Conservation (phyloP, 1,140 invertebrate species). For the Galendromus occidentalis region DNA sequence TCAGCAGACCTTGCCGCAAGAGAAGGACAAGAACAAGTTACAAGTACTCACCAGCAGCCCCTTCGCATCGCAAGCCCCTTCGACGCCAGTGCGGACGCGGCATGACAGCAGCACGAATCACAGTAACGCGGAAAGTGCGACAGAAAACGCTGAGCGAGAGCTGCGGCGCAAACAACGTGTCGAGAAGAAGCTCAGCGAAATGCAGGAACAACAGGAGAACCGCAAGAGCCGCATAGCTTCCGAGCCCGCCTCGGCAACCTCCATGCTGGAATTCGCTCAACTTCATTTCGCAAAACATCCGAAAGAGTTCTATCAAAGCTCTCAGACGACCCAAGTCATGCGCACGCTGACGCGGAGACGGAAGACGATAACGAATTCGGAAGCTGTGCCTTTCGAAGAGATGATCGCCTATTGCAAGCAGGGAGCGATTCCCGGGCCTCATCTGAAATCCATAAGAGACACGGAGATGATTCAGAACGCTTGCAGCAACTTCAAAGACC, state of each 20-base stretch:
- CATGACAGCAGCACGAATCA: neutral
- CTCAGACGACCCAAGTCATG: slow-evolving; percentile 55
- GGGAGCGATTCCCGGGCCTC: slow-evolving; percentile 70
- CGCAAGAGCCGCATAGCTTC: slow-evolving; percentile 9
- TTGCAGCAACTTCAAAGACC: slow-evolving; percentile 56
- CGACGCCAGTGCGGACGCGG: neutral
- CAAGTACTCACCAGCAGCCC: neutral
- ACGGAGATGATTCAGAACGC: slow-evolving; percentile 75
- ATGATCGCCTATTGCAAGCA: slow-evolving; percentile 76
- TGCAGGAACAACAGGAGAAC: slow-evolving; percentile 37
- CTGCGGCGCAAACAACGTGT: slow-evolving; percentile 50
- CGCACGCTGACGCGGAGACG: slow-evolving; percentile 52
- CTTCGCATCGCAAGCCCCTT: neutral
- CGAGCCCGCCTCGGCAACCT: slow-evolving; percentile 26
- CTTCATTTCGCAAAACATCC: slow-evolving; percentile 79
- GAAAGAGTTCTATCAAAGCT: slow-evolving; percentile 35
- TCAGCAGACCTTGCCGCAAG: neutral
- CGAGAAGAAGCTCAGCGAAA: slow-evolving; percentile 59
- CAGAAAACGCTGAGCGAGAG: slow-evolving; percentile 19
- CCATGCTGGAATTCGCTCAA: slow-evolving; percentile 79
- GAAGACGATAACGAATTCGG: slow-evolving; percentile 36
- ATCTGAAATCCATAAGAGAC: slow-evolving; percentile 51
- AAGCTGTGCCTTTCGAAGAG: slow-evolving; percentile 66
- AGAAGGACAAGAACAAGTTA: neutral
- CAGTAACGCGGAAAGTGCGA: slow-evolving; percentile 6